Evolutionary conservation across 2,888 invertebrate species (phyloP), one percentile per base, ranked within the genome.

Genomic region (Dasysyrphus tricinctus): DNA sequence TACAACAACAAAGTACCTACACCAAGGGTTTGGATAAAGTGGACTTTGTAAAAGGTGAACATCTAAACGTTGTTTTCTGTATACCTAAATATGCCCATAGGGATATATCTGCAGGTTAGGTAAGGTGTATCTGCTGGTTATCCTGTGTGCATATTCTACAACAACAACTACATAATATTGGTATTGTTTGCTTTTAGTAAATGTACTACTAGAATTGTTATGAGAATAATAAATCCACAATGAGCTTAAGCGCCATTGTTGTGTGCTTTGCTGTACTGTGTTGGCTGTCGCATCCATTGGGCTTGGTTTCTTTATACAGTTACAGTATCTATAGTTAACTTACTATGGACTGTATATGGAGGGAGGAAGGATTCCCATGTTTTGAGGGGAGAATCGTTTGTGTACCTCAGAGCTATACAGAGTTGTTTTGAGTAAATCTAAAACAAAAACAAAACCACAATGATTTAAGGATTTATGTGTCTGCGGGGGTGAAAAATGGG

Each of bases 171-270:
- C n/a, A n/a, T n/a, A n/a, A 7, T 51, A 34, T 61, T 19, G 37
- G 56, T 73, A 59, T 76, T 57, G 39, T 73, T 61, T 74, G 54
- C 73, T 59, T 24, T 61, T 61, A 70, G 74, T 70, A 78, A 78
- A 56, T 81, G 73, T 85, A 69, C 54, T 39, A 74, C 63, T 70
- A 67, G 85, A 81, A 78, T 74, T 85, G 77, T 85, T 85, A 78
- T 77, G 81, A 85, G 61, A 85, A 85, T 57, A 73, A 85, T 81
- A 85, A 85, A 81, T 85, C 77, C 61, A 73, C 80, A 85, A 77
- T 73, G 69, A 74, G 69, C 61, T 44, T 81, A 80, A 85, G 67
- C 73, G 69, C 69, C 37, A 74, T 85, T 78, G 81, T 85, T 54
- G 44, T 84, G 49, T 76, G 24, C 24, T 24, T 24, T 24, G 24